A percentile compares a stretch with the other conserved stretches of the same genome.
Conservation (phyloP, 1,140 invertebrate species). For the Drosophila ananassae region DNA sequence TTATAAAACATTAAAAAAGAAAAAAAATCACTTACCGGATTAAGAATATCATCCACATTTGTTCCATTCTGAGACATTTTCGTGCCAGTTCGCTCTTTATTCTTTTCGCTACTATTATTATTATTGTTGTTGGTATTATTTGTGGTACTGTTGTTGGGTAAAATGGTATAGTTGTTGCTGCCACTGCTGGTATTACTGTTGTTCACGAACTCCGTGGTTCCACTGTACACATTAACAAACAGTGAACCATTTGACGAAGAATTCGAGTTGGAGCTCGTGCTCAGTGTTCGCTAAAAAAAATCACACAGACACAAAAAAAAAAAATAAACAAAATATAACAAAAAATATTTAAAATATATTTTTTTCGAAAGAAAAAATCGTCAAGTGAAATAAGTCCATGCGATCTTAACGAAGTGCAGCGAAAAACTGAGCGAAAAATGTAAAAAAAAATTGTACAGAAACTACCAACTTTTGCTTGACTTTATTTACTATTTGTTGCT, state of each 20-base stretch:
- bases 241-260: constrained; percentile 72
- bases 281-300: constrained; percentile 67
- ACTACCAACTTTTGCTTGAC: constrained; percentile 37
- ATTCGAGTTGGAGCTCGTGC: constrained; percentile 62
- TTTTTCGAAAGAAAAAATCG: not conserved
- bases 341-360: not conserved
- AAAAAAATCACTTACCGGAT: constrained; percentile 61
- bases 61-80: constrained; percentile 66
- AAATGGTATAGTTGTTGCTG: constrained; percentile 25
- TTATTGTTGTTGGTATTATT: constrained; percentile 29
- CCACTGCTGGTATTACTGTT: constrained; percentile 20
- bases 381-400: constrained; percentile 24
- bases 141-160: constrained; percentile 20
- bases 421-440: constrained; percentile 29
- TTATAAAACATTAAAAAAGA: not conserved
- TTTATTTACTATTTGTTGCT: constrained; percentile 27
- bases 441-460: constrained; percentile 17
- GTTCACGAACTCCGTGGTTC: constrained; percentile 58
- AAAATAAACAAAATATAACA: not conserved
- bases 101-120: constrained; percentile 18
- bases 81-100: constrained; percentile 17
- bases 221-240: constrained; percentile 68
- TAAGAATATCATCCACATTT: constrained; percentile 78
- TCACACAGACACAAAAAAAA: constrained; percentile 1
- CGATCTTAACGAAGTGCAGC: constrained; percentile 35